Evolutionary conservation across 2,888 invertebrate genomes (phyloP).

Genomic region (Diaphora mendica): DNA sequence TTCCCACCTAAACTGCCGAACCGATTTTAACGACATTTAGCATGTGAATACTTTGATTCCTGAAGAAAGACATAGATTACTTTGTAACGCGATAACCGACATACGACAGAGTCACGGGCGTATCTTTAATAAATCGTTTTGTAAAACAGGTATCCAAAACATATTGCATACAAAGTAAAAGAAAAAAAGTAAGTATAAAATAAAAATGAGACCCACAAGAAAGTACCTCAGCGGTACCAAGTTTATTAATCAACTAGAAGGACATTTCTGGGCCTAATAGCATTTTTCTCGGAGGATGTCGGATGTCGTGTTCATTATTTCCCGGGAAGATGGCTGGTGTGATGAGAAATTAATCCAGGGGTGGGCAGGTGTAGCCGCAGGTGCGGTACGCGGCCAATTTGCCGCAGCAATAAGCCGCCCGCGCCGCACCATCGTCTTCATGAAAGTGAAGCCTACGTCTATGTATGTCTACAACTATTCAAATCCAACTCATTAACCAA

Average conservation of each 20-base stretch:
- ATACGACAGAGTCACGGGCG: not conserved
- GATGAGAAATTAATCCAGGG: conserved; percentile 85
- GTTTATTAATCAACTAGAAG: conserved; percentile 81
- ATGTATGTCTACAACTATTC: conserved; percentile 56
- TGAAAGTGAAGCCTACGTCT: conserved; percentile 33
- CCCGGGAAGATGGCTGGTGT: conserved; percentile 71
- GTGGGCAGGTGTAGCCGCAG: conserved; percentile 75
- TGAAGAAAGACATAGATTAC: too few species aligned
- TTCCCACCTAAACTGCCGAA: too few species aligned
- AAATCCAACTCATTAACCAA: conserved; percentile 39
- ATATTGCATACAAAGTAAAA: conserved; percentile 48
- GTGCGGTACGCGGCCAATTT: conserved; percentile 74
- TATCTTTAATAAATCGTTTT: conserved; percentile 27
- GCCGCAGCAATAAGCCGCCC: conserved; percentile 62
- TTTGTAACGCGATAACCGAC: too few species aligned
- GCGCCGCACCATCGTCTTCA: conserved; percentile 41
- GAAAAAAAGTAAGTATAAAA: too few species aligned
- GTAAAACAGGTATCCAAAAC: not conserved
- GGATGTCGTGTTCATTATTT: conserved; percentile 80
- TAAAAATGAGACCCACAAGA: conserved; percentile 59
- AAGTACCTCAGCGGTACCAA: conserved; percentile 48
- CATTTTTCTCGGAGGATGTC: conserved; percentile 80
- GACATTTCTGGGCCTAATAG: conserved; percentile 73
- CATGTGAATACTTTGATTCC: too few species aligned
- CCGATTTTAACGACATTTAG: too few species aligned